Evolutionary conservation across 2,888 invertebrate genomes (phyloP).

Genomic region (Catocala sponsa): DNA sequence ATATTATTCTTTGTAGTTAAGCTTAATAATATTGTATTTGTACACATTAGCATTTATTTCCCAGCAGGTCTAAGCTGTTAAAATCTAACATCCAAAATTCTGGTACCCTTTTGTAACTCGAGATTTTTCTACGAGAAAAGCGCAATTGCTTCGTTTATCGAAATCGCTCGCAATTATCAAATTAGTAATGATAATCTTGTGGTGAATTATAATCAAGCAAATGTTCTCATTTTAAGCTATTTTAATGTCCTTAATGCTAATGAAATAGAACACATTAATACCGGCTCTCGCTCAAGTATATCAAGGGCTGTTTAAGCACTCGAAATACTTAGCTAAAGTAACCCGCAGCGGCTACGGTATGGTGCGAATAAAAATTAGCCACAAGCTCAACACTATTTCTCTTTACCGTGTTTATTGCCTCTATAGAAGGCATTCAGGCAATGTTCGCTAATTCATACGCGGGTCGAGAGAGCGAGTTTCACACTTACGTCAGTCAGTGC

Average conservation of each 20-base stretch:
- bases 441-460: slow-evolving; percentile 61
- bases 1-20: too few relatives aligned
- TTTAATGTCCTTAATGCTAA: not conserved
- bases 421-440: slow-evolving; percentile 80
- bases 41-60: too few relatives aligned
- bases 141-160: slow-evolving; percentile 13
- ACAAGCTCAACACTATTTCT: slow-evolving; percentile 56
- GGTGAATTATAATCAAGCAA: not conserved
- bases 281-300: not conserved
- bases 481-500: slow-evolving; percentile 81
- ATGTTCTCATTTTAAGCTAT: not conserved
- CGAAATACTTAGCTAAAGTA: slow-evolving; percentile 14
- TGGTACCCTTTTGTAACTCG: too few relatives aligned
- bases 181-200: not conserved
- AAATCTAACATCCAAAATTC: too few relatives aligned
- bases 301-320: slow-evolving; percentile 5
- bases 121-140: too few relatives aligned
- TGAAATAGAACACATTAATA: slow-evolving; percentile 13
- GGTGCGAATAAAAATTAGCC: slow-evolving; percentile 63
- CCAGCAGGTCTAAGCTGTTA: too few relatives aligned
- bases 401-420: slow-evolving; percentile 73
- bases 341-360: slow-evolving; percentile 11
- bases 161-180: not conserved
- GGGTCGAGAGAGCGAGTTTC: slow-evolving; percentile 80
- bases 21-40: too few relatives aligned